Evolutionary conservation across 2,888 invertebrate genomes (phyloP), one percentile per base, ranked within the genome.

Genomic region (Lasiommata megera): DNA sequence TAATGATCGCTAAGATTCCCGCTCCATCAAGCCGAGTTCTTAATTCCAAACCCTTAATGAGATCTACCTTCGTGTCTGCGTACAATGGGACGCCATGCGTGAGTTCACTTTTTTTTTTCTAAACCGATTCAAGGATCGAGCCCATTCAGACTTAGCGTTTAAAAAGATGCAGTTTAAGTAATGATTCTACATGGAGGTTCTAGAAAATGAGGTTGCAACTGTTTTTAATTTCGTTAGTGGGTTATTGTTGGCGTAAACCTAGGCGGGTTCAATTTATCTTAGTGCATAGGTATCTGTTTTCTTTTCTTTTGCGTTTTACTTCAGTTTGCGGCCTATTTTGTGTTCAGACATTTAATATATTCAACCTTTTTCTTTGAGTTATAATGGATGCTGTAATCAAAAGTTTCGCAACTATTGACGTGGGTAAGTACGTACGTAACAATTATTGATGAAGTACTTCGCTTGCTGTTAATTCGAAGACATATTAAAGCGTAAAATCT

Each of bases 1-100:
- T 89, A 89, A 89, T 86, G 88, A 89, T 84, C 85, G 80, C 84
- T 80, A 88, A 89, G 88, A 87, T 82, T 83, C 78, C 74, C 82
- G 83, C 87, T 80, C 74, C 87, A 88, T 85, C 79, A 82, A 78
- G 67, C 77, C 66, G 78, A 70, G 84, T 84, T 88, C 88, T 84
- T 84, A 81, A 83, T 84, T 83, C 82, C 79, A 71, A 70, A 82
- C 83, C 75, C 79, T 80, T 88, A 89, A 89, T 88, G 88, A 89
- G 88, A 88, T 88, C 82, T 79, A 86, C 86, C 88, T 87, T 82
- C 69, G 80, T 82, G 82, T 84, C 85, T 82, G 70, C 77, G 77
- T 85, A 88, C 87, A 89, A 89, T 89, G 79, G 79, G 76, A 79
- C 78, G 83, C 74, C 79, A 80, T 83, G 85, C 83, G 84, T 88